Conservation (phyloP, 2,888 invertebrate species). For the Zygothrica quintamaculata region DNA sequence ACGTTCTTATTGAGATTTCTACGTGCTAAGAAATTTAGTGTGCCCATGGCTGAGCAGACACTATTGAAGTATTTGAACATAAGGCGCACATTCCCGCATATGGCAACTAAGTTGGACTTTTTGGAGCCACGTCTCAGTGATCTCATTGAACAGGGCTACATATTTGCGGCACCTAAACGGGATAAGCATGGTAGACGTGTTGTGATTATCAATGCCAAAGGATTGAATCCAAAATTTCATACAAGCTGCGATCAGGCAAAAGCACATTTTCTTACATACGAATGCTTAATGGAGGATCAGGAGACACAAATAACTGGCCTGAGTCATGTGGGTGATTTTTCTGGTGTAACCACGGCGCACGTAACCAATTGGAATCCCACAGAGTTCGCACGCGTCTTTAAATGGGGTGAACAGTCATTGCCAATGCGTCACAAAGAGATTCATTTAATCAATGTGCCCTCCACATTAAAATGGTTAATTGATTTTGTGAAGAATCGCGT, state of each 20-base stretch:
- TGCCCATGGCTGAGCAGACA: conserved; percentile 91
- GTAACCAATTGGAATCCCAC: conserved; percentile 90
- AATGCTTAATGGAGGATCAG: conserved; percentile 90
- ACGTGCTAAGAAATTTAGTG: conserved; percentile 91
- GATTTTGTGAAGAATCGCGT: conserved; percentile 90
- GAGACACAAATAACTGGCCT: conserved; percentile 91
- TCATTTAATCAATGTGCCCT: conserved; percentile 89
- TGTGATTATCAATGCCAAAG: conserved; percentile 87
- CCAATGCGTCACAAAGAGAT: conserved; percentile 92
- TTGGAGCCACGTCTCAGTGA: conserved; percentile 87
- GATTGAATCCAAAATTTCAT: conserved; percentile 88
- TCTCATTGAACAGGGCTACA: conserved; percentile 89
- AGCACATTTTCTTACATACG: conserved; percentile 89
- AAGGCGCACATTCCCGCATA: conserved; percentile 88
- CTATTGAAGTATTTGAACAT: conserved; percentile 91
- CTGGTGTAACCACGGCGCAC: conserved; percentile 87
- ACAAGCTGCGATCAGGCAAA: conserved; percentile 89
- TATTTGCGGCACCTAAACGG: conserved; percentile 90
- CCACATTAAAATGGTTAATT: conserved; percentile 90
- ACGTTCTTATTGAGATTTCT: conserved; percentile 90
- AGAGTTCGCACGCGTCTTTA: conserved; percentile 89
- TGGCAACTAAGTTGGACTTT: conserved; percentile 88
- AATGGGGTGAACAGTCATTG: conserved; percentile 92
- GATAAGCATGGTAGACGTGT: conserved; percentile 90
- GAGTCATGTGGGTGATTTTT: conserved; percentile 89